These are phyloP conservation scores for Hydractinia symbiolongicarpus DNA, from an alignment of 30 jellyfish, hydroid and myxozoan species.

Conservation along the genomic window DNA sequence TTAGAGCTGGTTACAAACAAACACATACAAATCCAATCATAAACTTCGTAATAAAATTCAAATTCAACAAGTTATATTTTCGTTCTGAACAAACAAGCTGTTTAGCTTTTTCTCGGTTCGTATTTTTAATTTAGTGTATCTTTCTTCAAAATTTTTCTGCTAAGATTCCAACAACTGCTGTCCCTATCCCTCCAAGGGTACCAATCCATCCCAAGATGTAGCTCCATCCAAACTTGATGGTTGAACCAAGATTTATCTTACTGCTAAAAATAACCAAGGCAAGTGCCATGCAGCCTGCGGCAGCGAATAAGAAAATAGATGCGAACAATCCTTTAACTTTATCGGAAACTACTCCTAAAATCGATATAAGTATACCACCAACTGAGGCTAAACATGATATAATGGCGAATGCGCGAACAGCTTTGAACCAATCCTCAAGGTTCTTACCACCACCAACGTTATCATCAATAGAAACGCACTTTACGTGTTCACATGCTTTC, in stretches of 20 bases:
- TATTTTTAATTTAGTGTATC: too few relatives aligned
- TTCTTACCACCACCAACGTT: background rate
- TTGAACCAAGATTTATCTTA: background rate
- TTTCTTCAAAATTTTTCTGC: background rate
- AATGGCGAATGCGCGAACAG: conserved; percentile 26
- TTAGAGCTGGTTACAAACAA: too few relatives aligned
- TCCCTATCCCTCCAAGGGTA: background rate
- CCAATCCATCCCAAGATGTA: conserved; percentile 23
- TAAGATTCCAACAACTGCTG: background rate
- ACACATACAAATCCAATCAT: too few relatives aligned
- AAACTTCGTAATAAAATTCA: too few relatives aligned
- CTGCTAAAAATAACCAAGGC: conserved; percentile 2
- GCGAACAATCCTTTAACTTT: conserved; percentile 16
- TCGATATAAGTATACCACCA: background rate
- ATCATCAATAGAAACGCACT: background rate
- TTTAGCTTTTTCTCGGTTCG: too few relatives aligned
- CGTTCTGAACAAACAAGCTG: too few relatives aligned
- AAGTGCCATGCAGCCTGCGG: background rate
- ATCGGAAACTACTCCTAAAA: background rate
- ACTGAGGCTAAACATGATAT: background rate
- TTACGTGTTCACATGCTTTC: background rate
- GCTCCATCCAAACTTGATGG: background rate
- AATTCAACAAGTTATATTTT: too few relatives aligned
- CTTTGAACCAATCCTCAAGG: background rate
- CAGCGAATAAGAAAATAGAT: background rate